Evolutionary conservation across 2,888 invertebrate species (phyloP).

Genomic region (Laspeyria flexula): DNA sequence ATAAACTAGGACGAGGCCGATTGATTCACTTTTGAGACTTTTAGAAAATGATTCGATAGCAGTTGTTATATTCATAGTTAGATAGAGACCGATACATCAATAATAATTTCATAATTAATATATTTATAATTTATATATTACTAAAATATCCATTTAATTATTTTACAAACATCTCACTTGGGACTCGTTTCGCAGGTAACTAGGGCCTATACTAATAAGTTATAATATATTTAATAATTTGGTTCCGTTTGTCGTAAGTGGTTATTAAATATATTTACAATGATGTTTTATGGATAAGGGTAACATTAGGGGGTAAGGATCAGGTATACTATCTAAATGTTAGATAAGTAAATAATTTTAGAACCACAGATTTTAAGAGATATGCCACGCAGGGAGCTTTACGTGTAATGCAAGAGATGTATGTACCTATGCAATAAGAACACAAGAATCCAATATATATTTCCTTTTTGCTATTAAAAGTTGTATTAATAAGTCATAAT

Average conservation of each 20-base stretch:
- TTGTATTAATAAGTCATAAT: too few relatives aligned
- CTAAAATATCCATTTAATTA: conserved; percentile 62
- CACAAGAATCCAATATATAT: too few relatives aligned
- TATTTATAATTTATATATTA: conserved; percentile 53
- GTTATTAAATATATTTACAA: conserved; percentile 32
- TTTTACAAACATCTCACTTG: conserved; percentile 71
- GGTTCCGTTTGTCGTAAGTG: conserved; percentile 55
- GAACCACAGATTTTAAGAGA: too few relatives aligned
- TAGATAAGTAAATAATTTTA: conserved; percentile 3
- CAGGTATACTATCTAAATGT: conserved; percentile 22
- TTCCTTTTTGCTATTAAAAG: too few relatives aligned
- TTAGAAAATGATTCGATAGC: conserved; percentile 18
- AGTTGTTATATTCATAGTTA: conserved; percentile 47
- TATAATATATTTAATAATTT: conserved; percentile 44
- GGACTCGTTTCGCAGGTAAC: conserved; percentile 61
- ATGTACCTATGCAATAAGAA: too few relatives aligned
- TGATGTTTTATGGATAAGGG: conserved; percentile 24
- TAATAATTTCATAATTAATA: conserved; percentile 30
- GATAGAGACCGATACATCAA: conserved; percentile 39
- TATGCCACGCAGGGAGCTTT: too few relatives aligned
- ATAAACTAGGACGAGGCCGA: background rate
- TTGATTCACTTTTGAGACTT: background rate
- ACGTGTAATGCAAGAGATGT: too few relatives aligned
- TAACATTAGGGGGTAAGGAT: conserved; percentile 18
- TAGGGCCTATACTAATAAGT: conserved; percentile 53